Evolutionary conservation across 2,113 vertebrate species (phyloP).

Genomic region (Stigmatopora argus): DNA sequence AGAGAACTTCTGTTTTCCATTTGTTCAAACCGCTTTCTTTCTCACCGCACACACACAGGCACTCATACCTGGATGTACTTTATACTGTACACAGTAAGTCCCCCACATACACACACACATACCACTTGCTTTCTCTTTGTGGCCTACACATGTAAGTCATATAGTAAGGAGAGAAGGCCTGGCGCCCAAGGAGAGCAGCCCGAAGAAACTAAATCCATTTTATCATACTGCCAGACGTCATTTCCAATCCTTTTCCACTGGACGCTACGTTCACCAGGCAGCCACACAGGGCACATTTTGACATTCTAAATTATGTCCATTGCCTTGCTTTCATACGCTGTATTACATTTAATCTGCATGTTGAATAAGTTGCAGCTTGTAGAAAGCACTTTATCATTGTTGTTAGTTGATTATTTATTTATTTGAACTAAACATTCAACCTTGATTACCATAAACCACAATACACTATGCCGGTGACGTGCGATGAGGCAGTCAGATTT

Average conservation of each 20-base stretch:
- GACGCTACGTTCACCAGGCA: slow-evolving; percentile 52
- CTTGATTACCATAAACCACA: neutral
- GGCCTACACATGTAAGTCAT: slow-evolving; percentile 86
- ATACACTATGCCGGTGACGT: too few species aligned
- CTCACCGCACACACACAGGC: slow-evolving; percentile 40
- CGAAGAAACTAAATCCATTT: slow-evolving; percentile 86
- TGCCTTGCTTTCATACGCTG: slow-evolving; percentile 7
- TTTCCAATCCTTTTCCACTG: slow-evolving; percentile 63
- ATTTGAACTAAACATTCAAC: neutral
- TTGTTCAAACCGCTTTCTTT: slow-evolving; percentile 76
- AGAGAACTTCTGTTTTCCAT: slow-evolving; percentile 87
- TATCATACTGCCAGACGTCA: slow-evolving; percentile 90
- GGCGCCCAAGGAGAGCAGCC: slow-evolving; percentile 81
- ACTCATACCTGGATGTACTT: slow-evolving; percentile 31
- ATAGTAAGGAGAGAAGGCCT: slow-evolving; percentile 83
- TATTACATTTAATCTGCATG: neutral
- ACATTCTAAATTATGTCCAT: slow-evolving; percentile 6
- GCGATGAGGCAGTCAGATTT: too few species aligned
- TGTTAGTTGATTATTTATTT: neutral
- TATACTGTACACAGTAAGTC: slow-evolving; percentile 36
- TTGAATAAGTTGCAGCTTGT: neutral
- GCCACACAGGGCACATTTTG: slow-evolving; percentile 15
- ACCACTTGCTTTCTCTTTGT: slow-evolving; percentile 37
- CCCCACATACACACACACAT: slow-evolving; percentile 14
- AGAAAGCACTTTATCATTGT: neutral